Evolutionary conservation across 2,113 vertebrate genomes (phyloP).

Genomic region (Lasiurus borealis): DNA sequence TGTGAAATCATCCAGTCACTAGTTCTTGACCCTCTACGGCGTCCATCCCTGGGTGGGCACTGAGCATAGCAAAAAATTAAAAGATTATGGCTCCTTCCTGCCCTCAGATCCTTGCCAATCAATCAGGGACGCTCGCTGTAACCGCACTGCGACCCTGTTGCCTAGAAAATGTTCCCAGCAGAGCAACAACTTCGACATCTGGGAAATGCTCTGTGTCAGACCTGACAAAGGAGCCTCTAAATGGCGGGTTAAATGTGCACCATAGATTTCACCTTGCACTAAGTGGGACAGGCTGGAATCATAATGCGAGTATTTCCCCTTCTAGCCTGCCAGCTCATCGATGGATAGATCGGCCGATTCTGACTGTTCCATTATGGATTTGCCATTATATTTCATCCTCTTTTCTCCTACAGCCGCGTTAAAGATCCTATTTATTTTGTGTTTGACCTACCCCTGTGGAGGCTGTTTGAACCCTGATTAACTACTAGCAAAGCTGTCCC

Average conservation of each 20-base stretch:
- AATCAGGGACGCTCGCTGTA: not conserved
- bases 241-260: not conserved
- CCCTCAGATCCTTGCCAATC: not conserved
- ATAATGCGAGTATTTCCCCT: constrained; percentile 59
- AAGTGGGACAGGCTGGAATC: constrained; percentile 40
- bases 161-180: not conserved
- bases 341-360: not conserved
- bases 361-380: constrained; percentile 53
- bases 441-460: not conserved
- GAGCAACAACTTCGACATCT: not conserved
- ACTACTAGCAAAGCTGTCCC: not conserved
- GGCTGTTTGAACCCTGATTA: constrained; percentile 47
- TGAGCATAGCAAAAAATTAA: not conserved
- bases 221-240: constrained; percentile 50
- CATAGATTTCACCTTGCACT: constrained; percentile 34
- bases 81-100: not conserved
- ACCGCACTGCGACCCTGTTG: not conserved
- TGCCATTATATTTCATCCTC: constrained; percentile 33
- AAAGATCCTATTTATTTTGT: constrained; percentile 50
- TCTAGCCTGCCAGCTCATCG: not conserved
- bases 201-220: constrained; percentile 26
- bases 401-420: constrained; percentile 34
- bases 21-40: not conserved
- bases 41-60: not conserved
- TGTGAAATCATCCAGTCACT: not conserved